Evolutionary conservation across 1,140 invertebrate species (phyloP), one percentile per base, ranked within the genome.

Genomic region (Ceratoteleas bidentatus): DNA sequence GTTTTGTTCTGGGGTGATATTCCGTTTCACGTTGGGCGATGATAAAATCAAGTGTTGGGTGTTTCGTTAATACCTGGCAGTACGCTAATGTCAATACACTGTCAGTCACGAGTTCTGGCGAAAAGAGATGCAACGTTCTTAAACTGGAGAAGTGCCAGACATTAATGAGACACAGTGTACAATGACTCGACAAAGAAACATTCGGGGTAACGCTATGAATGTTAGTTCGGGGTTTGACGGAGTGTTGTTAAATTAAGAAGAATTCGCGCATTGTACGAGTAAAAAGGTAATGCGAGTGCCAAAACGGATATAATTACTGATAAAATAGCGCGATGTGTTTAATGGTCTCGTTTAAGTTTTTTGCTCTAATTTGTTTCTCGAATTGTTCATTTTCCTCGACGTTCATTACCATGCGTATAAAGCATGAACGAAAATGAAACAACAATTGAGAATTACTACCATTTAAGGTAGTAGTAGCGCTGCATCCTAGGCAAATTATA

Each of bases 91-190:
- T 57, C 64, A 68, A 68, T 68, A 68, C 53, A 57, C n/a, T 43
- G 40, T 47, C 64, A 49, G 64, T 49, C n/a, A 47, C n/a, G 34
- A 5, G 10, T 38, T 57, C 43, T 36, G 14, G 15, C 38, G 43
- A 57, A 68, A 68, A 49, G 53, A 57, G 64, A 57, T 16, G 33
- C 43, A 57, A 33, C 6, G 13, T 68, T 57, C 64, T 68, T 68
- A 56, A 15, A 47, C 64, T 66, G 64, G 64, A 66, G 50, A 9
- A 54, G 40, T 66, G 64, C 52, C 64, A 66, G 64, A 34, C 43
- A 68, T 68, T 68, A 68, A 68, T 68, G 65, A 68, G 58, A 43
- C 43, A 9, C 53, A 57, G 32, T 58, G 40, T 54, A 68, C 32
- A 49, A 40, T 54, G 65, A 57, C 13, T 49, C 65, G 43, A 49